These are phyloP conservation scores for Leucoptera coffeella DNA, from an alignment of 2,888 invertebrate genomes.

Conservation along the genomic window DNA sequence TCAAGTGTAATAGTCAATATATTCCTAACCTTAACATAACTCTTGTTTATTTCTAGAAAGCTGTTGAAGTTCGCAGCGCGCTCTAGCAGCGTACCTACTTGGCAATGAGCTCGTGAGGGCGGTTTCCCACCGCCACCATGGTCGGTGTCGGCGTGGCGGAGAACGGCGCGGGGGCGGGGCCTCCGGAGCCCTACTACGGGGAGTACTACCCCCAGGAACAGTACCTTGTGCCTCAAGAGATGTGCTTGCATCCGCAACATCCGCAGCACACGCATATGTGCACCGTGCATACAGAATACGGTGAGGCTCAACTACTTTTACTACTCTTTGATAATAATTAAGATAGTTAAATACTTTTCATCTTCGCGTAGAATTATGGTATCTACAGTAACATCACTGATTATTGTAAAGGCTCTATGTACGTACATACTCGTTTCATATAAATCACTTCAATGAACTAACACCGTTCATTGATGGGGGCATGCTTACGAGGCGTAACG, in stretches of 20 bases:
- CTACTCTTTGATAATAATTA: too few relatives aligned
- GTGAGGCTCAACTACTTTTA: too few relatives aligned
- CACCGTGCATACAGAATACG: conserved; percentile 68
- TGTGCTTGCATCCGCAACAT: conserved; percentile 59
- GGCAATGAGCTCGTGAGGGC: conserved; percentile 33
- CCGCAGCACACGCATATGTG: conserved; percentile 60
- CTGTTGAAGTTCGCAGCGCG: conserved; percentile 13
- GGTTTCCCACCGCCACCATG: conserved; percentile 21
- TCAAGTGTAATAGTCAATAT: too few relatives aligned
- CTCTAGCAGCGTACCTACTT: conserved; percentile 21
- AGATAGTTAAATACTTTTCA: too few relatives aligned
- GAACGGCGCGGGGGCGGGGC: conserved; percentile 26
- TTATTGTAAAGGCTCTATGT: too few relatives aligned
- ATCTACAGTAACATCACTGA: too few relatives aligned
- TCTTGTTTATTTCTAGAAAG: conserved; percentile 29
- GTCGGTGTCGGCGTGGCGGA: conserved; percentile 34
- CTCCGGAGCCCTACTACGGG: conserved; percentile 46
- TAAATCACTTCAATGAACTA: too few relatives aligned
- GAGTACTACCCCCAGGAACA: conserved; percentile 53
- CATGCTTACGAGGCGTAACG: too few relatives aligned
- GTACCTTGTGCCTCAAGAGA: conserved; percentile 51
- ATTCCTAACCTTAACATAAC: too few relatives aligned
- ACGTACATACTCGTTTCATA: too few relatives aligned
- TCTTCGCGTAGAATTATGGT: too few relatives aligned
- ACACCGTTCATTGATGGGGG: too few relatives aligned